A percentile compares a stretch with the other conserved stretches of the same genome.
Evolutionary conservation across 2,888 invertebrate genomes (phyloP).

Genomic region (Thecophora atra): DNA sequence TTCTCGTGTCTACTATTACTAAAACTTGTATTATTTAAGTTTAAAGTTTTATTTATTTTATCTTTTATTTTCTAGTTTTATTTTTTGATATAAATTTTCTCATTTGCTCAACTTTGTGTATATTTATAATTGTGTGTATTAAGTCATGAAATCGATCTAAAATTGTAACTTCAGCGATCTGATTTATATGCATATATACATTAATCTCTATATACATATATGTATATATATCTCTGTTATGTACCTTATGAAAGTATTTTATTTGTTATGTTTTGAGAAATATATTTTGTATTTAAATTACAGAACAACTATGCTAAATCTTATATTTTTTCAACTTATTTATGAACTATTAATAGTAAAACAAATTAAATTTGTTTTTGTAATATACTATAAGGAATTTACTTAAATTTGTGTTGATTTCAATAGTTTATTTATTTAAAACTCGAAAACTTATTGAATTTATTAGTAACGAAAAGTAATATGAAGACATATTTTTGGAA

Average conservation of each 20-base stretch:
- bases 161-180: background rate
- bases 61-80: background rate
- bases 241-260: conserved; percentile 26
- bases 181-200: background rate
- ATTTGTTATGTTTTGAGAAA: background rate
- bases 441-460: background rate
- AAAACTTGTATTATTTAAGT: background rate
- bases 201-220: background rate
- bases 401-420: no score
- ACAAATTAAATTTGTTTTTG: no score
- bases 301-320: background rate
- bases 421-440: background rate
- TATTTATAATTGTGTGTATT: no score
- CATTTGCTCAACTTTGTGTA: no score
- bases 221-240: background rate
- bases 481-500: conserved; percentile 29
- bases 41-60: background rate
- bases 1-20: no score
- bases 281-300: conserved; percentile 11
- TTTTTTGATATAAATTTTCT: background rate
- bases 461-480: conserved; percentile 22
- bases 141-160: no score
- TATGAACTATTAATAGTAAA: no score
- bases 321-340: no score
- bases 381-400: no score